Evolutionary conservation across 2,113 vertebrate species (phyloP).

Genomic region (Brachionichthys hirsutus): DNA sequence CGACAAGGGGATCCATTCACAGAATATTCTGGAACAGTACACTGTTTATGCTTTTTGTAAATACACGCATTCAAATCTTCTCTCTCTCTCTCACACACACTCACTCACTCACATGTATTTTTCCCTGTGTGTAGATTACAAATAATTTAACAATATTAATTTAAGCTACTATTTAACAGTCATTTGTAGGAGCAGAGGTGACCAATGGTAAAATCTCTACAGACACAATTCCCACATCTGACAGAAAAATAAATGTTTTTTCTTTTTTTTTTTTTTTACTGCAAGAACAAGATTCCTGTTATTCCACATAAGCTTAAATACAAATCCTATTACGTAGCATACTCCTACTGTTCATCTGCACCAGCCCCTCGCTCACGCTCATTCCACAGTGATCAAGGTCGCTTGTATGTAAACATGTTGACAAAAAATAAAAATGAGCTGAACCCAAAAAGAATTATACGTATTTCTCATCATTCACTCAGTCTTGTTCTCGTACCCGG

Average conservation of each 20-base stretch:
- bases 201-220: conserved; percentile 61
- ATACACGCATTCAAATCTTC: conserved; percentile 55
- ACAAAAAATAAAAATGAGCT: conserved; percentile 62
- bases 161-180: conserved; percentile 81
- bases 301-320: conserved; percentile 72
- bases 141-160: conserved; percentile 80
- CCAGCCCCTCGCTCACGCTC: conserved; percentile 56
- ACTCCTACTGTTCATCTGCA: conserved; percentile 51
- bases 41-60: conserved; percentile 59
- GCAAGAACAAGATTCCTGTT: conserved; percentile 50
- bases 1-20: conserved; percentile 46
- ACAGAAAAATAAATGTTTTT: conserved; percentile 59
- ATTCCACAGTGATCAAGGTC: conserved; percentile 84
- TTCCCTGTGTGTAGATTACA: conserved; percentile 78
- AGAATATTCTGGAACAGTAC: conserved; percentile 69
- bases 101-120: conserved; percentile 39
- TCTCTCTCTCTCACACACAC: not conserved
- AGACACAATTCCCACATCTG: conserved; percentile 54
- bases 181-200: conserved; percentile 73
- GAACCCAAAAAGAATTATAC: conserved; percentile 37
- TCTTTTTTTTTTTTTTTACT: conserved; percentile 53
- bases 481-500: conserved; percentile 60
- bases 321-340: conserved; percentile 66
- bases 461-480: conserved; percentile 44
- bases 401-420: conserved; percentile 82